phyloP scores from a whole-genome alignment of 1,140 invertebrate genomes.

The Streblospio benedicti region DNA sequence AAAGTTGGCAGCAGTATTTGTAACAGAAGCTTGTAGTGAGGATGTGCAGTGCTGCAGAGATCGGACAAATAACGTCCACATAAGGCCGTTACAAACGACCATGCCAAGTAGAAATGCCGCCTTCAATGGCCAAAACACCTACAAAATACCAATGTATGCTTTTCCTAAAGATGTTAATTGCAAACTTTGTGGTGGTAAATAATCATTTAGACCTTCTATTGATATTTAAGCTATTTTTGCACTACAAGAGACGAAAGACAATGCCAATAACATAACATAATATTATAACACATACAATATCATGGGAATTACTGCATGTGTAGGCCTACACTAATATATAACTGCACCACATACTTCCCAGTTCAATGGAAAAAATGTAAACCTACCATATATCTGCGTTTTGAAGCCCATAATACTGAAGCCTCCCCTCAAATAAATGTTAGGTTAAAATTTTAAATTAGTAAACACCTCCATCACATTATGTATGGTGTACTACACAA shows the following conservation, averaged over 20 bases:
- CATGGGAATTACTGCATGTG: too few species aligned
- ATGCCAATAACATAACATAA: background rate
- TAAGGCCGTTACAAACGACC: slow-evolving; percentile 43
- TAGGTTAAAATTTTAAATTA: too few species aligned
- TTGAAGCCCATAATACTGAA: too few species aligned
- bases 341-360: too few species aligned
- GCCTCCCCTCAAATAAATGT: too few species aligned
- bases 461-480: too few species aligned
- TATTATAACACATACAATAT: too few species aligned
- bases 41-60: slow-evolving; percentile 40
- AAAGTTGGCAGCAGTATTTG: slow-evolving; percentile 48
- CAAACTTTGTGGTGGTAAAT: background rate
- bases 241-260: background rate
- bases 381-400: too few species aligned
- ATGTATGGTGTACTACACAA: too few species aligned
- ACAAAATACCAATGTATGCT: background rate
- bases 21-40: slow-evolving; percentile 45
- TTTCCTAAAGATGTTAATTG: background rate
- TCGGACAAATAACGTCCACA: slow-evolving; percentile 47
- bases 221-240: background rate
- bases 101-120: slow-evolving; percentile 29
- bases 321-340: too few species aligned
- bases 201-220: background rate
- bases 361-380: too few species aligned
- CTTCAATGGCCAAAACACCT: background rate